phyloP scores from a whole-genome alignment of 2,797 vertebrate species.

The Pristis pectinata region DNA sequence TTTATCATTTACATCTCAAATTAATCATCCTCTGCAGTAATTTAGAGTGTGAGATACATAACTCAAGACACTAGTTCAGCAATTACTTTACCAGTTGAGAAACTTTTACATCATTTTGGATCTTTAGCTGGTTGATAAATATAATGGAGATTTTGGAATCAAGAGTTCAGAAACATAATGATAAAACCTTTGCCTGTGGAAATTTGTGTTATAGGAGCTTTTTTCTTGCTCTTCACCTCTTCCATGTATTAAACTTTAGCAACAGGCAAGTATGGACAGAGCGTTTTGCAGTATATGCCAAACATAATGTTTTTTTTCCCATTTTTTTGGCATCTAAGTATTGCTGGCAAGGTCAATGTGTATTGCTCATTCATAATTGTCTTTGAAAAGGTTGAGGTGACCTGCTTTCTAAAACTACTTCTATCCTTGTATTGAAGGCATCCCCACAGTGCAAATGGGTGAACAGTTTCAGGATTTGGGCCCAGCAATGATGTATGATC shows the following conservation, averaged over 20 bases:
- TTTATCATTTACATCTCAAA: constrained; percentile 11
- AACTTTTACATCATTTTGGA: not conserved
- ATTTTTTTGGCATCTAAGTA: no score
- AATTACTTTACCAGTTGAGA: constrained; percentile 43
- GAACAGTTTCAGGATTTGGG: no score
- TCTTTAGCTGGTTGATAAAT: not conserved
- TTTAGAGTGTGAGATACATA: not conserved
- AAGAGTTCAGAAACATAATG: not conserved
- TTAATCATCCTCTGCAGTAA: constrained; percentile 1
- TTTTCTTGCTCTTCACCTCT: not conserved
- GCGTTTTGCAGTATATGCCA: no score
- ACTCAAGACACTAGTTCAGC: constrained; percentile 39
- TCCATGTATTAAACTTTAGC: not conserved
- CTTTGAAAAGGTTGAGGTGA: no score
- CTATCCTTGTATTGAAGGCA: no score
- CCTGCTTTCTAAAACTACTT: no score
- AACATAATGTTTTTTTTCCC: no score
- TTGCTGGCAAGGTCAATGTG: no score
- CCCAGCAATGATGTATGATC: no score
- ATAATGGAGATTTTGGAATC: not conserved
- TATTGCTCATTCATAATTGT: no score
- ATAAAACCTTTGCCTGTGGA: not conserved
- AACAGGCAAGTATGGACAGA: not conserved
- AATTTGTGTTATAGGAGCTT: not conserved
- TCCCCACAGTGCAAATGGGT: no score